phyloP scores from a whole-genome alignment of 2,113 vertebrate genomes.

The Charina bottae region DNA sequence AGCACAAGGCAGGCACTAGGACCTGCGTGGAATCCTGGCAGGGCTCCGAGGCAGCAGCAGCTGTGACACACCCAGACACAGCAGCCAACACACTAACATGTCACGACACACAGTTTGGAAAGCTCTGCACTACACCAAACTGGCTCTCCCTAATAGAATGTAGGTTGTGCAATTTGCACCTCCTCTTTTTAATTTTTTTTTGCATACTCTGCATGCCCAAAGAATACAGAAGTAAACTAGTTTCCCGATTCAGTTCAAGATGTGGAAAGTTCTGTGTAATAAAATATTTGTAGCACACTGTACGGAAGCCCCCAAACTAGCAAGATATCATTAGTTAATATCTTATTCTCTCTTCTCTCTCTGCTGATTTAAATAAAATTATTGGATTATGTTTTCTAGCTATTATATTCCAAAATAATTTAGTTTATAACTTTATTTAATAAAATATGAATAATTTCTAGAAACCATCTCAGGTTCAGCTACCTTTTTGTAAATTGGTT shows the following conservation, averaged over 20 bases:
- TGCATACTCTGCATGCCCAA: background rate
- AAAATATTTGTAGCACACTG: background rate
- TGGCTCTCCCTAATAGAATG: background rate
- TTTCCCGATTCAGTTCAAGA: background rate
- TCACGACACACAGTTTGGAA: no score
- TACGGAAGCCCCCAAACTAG: background rate
- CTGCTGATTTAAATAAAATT: background rate
- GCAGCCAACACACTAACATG: no score
- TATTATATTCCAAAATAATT: constrained; percentile 2
- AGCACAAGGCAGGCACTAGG: no score
- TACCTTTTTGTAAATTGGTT: background rate
- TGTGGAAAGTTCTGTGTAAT: background rate
- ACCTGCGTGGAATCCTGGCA: no score
- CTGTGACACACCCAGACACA: no score
- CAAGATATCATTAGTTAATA: background rate
- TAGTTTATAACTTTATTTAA: background rate
- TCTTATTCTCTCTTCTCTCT: background rate
- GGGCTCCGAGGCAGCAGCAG: no score
- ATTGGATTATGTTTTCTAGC: background rate
- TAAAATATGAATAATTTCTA: fast-evolving
- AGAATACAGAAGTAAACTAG: background rate
- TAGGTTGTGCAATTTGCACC: background rate
- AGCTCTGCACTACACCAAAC: background rate
- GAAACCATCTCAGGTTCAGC: background rate
- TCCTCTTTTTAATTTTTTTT: background rate